Conservation (phyloP, 2,888 invertebrate genomes). For the Biston betularia region DNA sequence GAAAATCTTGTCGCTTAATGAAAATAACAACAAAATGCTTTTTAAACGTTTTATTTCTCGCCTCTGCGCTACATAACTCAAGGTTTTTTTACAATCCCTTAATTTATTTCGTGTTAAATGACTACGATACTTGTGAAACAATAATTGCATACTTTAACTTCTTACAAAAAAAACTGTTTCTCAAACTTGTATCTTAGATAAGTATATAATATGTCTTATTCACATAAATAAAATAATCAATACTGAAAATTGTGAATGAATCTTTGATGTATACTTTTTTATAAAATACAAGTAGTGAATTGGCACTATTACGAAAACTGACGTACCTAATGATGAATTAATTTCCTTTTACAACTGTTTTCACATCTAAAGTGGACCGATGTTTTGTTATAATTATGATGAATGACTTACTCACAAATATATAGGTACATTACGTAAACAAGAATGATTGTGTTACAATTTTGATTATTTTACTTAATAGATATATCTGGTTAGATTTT, state of each 20-base stretch:
- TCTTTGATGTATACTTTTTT: too few relatives aligned
- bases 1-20: constrained; percentile 21
- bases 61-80: constrained; percentile 41
- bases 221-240: background rate
- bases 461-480: background rate
- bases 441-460: background rate
- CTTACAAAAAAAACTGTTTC: constrained; percentile 13
- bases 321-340: background rate
- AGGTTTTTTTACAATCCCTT: constrained; percentile 49
- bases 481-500: background rate
- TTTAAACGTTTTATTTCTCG: constrained; percentile 38
- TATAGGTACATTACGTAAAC: background rate
- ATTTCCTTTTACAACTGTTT: background rate
- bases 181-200: background rate
- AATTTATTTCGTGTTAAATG: constrained; percentile 46
- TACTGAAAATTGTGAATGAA: background rate
- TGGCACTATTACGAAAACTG: constrained; percentile 3
- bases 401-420: background rate
- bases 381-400: background rate
- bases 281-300: background rate
- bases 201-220: background rate
- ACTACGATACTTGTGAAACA: constrained; percentile 46
- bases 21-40: constrained; percentile 33
- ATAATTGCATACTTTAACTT: constrained; percentile 36
- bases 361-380: background rate